Evolutionary conservation across 2,113 vertebrate genomes (phyloP), one percentile per base, ranked within the genome.

Genomic region (Cervus canadensis): DNA sequence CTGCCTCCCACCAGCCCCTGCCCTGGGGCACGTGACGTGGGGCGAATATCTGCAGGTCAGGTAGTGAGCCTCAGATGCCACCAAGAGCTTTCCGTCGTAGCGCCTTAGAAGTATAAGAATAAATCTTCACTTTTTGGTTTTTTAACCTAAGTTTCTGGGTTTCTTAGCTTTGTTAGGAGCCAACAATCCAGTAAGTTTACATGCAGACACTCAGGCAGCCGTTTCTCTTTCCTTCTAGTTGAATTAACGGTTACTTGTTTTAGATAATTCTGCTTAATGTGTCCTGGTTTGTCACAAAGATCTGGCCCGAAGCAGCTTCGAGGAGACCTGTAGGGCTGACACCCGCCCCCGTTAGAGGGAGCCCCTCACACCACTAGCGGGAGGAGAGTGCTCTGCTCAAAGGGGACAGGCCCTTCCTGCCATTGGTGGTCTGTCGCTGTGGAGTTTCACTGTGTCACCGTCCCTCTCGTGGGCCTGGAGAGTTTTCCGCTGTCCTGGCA

Each of bases 351-450:
- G 0, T 33, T 17, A 23, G 71, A 16, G 62, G 74, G 82, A 25
- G 48, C 56, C 76, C 17, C 7, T 45, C 12, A 14, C 15, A 15
- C 21, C 36, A 12, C 0, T 2, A 2, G 7, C 33, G 2, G 28
- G 26, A 23, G 36, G 15, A 7, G 1, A 14, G 8, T 1, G 43
- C 2, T 25, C 21, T 13, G 13, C 40, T 21, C 10, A 7, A 11
- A 30, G 67, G 54, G 17, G 50, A n/a, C 15, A 2, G 4, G 19
- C 33, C 17, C 50, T 43, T 21, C 10, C 64, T 2, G 40, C 1
- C 5, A 0, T 1, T 12, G 0, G 4, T 1, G 6, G 64, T 40
- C 28, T 40, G 2, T 16, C 1, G 6, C 91, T 50, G 28, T 28
- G 52, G 83, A 5, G 17, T 60, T 40, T 23, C 30, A 25, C 23